Conservation (phyloP, 1,140 invertebrate species). For the Drosophila arawakana region DNA sequence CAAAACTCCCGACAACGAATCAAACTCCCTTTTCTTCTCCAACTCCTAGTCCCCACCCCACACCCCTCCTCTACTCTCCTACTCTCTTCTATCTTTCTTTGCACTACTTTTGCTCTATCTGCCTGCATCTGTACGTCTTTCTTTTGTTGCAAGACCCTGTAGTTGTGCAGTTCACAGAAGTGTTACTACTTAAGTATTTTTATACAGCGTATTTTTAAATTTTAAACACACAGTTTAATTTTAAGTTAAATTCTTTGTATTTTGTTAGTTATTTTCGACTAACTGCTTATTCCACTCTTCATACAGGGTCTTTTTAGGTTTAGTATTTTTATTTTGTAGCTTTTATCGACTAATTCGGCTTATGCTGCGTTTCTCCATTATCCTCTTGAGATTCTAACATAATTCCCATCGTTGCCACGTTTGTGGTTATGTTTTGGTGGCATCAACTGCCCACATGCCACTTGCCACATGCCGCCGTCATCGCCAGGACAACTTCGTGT, state of each 20-base stretch:
- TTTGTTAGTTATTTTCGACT: too few species aligned
- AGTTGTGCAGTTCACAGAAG: too few species aligned
- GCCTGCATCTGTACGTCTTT: too few species aligned
- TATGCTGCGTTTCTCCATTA: not conserved
- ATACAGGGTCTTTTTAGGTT: too few species aligned
- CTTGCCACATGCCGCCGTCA: conserved; percentile 12
- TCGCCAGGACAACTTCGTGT: conserved; percentile 3
- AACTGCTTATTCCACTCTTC: too few species aligned
- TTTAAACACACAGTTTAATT: too few species aligned
- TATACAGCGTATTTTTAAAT: too few species aligned
- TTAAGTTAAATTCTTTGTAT: too few species aligned
- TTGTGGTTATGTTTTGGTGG: conserved; percentile 13
- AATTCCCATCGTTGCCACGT: not conserved
- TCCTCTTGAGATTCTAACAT: not conserved
- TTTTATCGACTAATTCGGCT: not conserved
- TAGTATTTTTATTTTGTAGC: too few species aligned
- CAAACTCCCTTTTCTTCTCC: not conserved
- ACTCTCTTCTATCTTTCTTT: not conserved
- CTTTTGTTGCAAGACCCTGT: too few species aligned
- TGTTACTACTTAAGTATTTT: too few species aligned
- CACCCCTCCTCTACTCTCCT: not conserved
- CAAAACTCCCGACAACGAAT: not conserved
- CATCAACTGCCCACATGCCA: not conserved
- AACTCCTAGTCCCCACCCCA: not conserved
- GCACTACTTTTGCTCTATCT: too few species aligned